A percentile compares a stretch with the other conserved stretches of the same genome.
Conservation (phyloP, 2,888 invertebrate species). For the Lamproptera curius region DNA sequence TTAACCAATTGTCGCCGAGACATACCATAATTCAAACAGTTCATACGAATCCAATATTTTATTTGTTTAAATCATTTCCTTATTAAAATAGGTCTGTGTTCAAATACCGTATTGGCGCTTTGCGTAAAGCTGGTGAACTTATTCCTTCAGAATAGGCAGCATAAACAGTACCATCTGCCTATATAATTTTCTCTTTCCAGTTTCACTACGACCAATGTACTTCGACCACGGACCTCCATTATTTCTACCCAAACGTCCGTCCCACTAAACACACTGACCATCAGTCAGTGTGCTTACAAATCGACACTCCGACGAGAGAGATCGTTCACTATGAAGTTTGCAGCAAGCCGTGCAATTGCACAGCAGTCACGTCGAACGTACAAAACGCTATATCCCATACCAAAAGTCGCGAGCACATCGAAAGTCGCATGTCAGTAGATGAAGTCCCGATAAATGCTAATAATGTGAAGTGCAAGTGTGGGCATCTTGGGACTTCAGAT, state of each 20-base stretch:
- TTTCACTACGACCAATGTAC: slow-evolving; percentile 62
- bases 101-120: too few species aligned
- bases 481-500: neutral
- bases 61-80: too few species aligned
- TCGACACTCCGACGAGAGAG: slow-evolving; percentile 32
- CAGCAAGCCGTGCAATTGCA: slow-evolving; percentile 36
- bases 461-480: neutral
- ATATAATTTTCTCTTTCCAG: slow-evolving; percentile 44
- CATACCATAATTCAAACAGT: too few species aligned
- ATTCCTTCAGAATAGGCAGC: too few species aligned
- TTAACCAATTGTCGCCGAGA: too few species aligned
- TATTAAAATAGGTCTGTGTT: too few species aligned
- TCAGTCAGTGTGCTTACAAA: slow-evolving; percentile 40
- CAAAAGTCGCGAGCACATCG: slow-evolving; percentile 1
- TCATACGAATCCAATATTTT: too few species aligned
- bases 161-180: too few species aligned
- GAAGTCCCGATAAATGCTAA: neutral
- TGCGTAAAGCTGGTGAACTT: too few species aligned
- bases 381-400: neutral
- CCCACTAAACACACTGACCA: slow-evolving; percentile 1
- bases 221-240: slow-evolving; percentile 63
- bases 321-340: slow-evolving; percentile 29
- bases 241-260: slow-evolving; percentile 49
- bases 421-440: slow-evolving; percentile 27
- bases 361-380: slow-evolving; percentile 2